Percentiles rank a stretch among this genome's conserved stretches.
phyloP scores from a whole-genome alignment of 2,888 invertebrate genomes.

The Argyresthia albistria region DNA sequence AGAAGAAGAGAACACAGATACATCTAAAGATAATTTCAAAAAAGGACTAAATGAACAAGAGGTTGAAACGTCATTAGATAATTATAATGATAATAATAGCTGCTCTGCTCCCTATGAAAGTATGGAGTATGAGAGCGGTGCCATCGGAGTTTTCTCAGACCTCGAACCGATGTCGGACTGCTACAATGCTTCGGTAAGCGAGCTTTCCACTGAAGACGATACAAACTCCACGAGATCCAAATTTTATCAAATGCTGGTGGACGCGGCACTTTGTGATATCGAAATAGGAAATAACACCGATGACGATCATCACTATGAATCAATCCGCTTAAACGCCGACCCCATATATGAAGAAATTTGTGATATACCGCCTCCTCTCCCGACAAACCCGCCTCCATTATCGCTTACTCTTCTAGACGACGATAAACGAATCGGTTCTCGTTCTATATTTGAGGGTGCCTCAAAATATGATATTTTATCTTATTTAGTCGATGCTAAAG shows the following conservation, averaged over 20 bases:
- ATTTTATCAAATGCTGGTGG: conserved; percentile 81
- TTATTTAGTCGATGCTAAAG: conserved; percentile 90
- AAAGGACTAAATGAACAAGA: conserved; percentile 9
- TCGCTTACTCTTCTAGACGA: conserved; percentile 77
- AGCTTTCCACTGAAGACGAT: conserved; percentile 77
- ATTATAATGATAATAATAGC: conserved; percentile 70
- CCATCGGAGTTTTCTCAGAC: conserved; percentile 64
- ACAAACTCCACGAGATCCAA: conserved; percentile 76
- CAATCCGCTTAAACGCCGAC: conserved; percentile 77
- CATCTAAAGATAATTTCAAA: conserved; percentile 7
- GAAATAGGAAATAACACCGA: conserved; percentile 74
- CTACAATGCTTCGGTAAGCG: conserved; percentile 80
- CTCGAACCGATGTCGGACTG: conserved; percentile 77
- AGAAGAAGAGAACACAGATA: conserved; percentile 25
- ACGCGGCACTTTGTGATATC: conserved; percentile 78
- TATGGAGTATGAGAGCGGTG: conserved; percentile 79
- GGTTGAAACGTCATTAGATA: conserved; percentile 27
- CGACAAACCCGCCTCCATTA: conserved; percentile 82
- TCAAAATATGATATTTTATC: conserved; percentile 92
- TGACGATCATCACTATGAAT: conserved; percentile 81
- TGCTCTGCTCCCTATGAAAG: conserved; percentile 83
- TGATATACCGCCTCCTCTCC: conserved; percentile 84
- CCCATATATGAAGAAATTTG: conserved; percentile 85
- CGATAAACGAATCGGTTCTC: conserved; percentile 78
- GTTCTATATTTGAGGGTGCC: conserved; percentile 84